A percentile compares a stretch with the other conserved stretches of the same genome.
phyloP scores from a whole-genome alignment of 2,888 invertebrate genomes.

The Furcula furcula region DNA sequence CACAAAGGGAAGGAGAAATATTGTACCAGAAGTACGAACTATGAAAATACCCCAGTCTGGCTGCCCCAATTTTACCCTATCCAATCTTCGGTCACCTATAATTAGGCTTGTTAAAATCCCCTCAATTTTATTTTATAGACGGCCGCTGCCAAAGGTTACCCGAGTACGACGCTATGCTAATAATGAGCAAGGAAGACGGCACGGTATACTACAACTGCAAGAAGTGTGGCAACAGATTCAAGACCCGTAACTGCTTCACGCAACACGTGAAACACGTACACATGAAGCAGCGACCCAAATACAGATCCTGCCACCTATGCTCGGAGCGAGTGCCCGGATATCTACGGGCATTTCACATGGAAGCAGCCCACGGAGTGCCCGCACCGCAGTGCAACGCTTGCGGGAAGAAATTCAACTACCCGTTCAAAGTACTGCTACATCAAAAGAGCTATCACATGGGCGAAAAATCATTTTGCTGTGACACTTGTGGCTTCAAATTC shows the following conservation, averaged over 20 bases:
- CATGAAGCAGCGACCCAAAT: not conserved
- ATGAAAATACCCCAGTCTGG: no score
- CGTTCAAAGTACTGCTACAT: not conserved
- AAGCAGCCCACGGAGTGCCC: not conserved
- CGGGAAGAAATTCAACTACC: constrained; percentile 4
- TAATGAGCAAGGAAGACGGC: constrained; percentile 12
- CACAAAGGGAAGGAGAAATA: no score
- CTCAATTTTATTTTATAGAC: no score
- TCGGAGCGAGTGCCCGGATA: not conserved
- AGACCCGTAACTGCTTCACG: not conserved
- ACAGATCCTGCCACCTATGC: not conserved
- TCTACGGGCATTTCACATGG: not conserved
- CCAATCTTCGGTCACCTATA: no score
- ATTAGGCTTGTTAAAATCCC: no score
- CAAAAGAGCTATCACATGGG: no score
- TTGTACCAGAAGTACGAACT: no score
- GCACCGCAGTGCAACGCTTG: constrained; percentile 8
- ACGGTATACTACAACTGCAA: not conserved
- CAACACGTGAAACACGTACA: not conserved
- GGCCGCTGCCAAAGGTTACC: no score
- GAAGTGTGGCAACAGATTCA: not conserved
- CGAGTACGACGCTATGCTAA: no score
- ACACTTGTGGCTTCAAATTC: no score
- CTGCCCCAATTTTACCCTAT: no score
- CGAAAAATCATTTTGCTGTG: no score